phyloP scores from a whole-genome alignment of 2,888 invertebrate genomes.

The Automeris io region DNA sequence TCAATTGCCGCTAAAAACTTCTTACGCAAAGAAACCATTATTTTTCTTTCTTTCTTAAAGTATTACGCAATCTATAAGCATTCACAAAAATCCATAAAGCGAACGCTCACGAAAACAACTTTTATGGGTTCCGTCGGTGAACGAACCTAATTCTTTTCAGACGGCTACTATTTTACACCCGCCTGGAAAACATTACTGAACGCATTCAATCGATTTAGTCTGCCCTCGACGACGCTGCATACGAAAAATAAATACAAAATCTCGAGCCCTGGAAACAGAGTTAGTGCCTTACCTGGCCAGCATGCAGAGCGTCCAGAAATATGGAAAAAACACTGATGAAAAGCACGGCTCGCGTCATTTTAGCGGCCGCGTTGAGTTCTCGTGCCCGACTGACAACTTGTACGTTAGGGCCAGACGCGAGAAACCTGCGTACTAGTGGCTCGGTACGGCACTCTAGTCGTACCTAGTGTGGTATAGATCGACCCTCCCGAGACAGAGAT shows the following conservation, averaged over 20 bases:
- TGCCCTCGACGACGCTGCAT: conserved; percentile 26
- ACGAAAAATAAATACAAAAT: conserved; percentile 6
- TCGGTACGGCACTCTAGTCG: conserved; percentile 60
- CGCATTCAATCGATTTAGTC: conserved; percentile 67
- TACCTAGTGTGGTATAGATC: conserved; percentile 74
- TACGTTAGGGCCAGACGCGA: conserved; percentile 60
- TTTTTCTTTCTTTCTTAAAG: not conserved
- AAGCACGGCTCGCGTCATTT: conserved; percentile 79
- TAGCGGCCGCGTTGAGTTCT: conserved; percentile 68
- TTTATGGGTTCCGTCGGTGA: conserved; percentile 50
- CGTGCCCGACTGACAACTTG: conserved; percentile 42
- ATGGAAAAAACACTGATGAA: conserved; percentile 78
- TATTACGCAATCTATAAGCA: conserved; percentile 46
- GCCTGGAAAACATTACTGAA: conserved; percentile 65
- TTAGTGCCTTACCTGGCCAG: conserved; percentile 69
- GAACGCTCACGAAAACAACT: conserved; percentile 43
- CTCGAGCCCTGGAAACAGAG: conserved; percentile 11
- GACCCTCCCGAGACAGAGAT: conserved; percentile 63
- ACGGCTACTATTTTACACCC: conserved; percentile 54
- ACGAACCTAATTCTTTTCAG: conserved; percentile 49
- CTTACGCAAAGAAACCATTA: not conserved
- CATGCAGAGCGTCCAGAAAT: conserved; percentile 76
- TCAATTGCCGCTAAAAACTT: no score
- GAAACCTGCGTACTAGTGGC: conserved; percentile 70
- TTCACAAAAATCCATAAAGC: conserved; percentile 23